Base-by-base conservation (phyloP, 2,888 invertebrate species). In the Pasiphila rectangulata region DNA sequence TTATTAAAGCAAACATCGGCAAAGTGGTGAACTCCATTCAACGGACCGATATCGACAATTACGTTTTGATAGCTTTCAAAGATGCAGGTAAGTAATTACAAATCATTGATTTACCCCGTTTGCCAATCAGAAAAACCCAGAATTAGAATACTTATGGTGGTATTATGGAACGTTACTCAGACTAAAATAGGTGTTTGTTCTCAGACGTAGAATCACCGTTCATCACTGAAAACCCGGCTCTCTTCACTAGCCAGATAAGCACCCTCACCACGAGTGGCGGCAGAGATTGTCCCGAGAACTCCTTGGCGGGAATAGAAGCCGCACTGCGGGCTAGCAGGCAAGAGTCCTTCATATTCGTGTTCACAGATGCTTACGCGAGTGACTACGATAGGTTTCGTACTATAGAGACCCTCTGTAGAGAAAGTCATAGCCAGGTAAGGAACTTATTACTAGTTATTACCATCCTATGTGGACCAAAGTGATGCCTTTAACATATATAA, bases 281-380 rank as follows among this genome's bases (percentile, higher is more conserved):
- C 0, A 25, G 35, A 0, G 69, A 71, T 0, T 82, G 83, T 7
- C 80, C 78, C 0, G 83, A 83, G 37, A 75, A 77, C 7, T 72
- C 79, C 0, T 46, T 83, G 4, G 58, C 73, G 1, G 83, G 75
- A 0, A 69, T 83, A 4, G 69, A 79, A 48, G 68, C 59, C 40
- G 80, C 72, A 0, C 48, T 82, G 0, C 49, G 61, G 34, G 56
- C 64, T 0, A 81, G 82, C 52, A 57, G 66, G 5, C 59, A 59
- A 0, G 58, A 60, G 1, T 50, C 49, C 0, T 45, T 13, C 21
- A 37, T 50, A 17, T 50, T 50, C 24, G 49, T 50, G 10, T 50
- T 83, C 39, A 83, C 83, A 0, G 81, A 84, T 36, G 83, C 82
- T 0, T 72, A 63, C 32, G 61, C 81, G 0, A 75, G 76, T 7